A percentile compares a stretch with the other conserved stretches of the same genome.
Conservation (phyloP, 2,888 invertebrate species). For the Hirtodrosophila confusa region DNA sequence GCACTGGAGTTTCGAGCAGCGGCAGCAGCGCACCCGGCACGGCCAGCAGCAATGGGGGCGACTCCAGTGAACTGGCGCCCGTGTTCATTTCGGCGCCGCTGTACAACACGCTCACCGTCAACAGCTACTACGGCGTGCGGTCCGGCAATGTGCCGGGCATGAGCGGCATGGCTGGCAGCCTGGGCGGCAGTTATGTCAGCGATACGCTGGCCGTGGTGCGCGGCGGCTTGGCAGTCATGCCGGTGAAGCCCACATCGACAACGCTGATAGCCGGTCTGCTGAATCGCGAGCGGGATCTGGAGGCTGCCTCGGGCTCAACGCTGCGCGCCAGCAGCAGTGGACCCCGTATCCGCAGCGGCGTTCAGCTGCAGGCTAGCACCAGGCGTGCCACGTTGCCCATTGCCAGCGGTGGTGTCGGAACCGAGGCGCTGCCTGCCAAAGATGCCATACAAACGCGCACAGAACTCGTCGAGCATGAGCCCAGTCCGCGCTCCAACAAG, state of each 20-base stretch:
- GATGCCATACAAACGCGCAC: constrained; percentile 20
- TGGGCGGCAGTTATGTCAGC: constrained; percentile 78
- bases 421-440: constrained; percentile 43
- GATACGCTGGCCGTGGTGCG: constrained; percentile 76
- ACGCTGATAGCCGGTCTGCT: constrained; percentile 93
- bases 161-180: constrained; percentile 44
- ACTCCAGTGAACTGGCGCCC: constrained; percentile 75
- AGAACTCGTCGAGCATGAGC: constrained; percentile 46
- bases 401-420: constrained; percentile 39
- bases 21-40: constrained; percentile 43
- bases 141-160: constrained; percentile 54
- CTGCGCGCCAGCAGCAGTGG: constrained; percentile 66
- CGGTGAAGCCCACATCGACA: constrained; percentile 92
- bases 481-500: constrained; percentile 73
- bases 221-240: constrained; percentile 71
- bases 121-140: constrained; percentile 73
- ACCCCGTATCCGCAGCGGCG: constrained; percentile 78
- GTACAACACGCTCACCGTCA: constrained; percentile 80
- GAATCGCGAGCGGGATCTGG: constrained; percentile 86
- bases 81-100: constrained; percentile 80
- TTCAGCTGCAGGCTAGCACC: constrained; percentile 76
- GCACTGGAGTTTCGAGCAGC: constrained; percentile 3
- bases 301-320: constrained; percentile 48
- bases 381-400: constrained; percentile 69
- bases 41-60: constrained; percentile 54